Evolutionary conservation across 2,113 vertebrate genomes (phyloP).

Genomic region (Aptenodytes patagonicus): DNA sequence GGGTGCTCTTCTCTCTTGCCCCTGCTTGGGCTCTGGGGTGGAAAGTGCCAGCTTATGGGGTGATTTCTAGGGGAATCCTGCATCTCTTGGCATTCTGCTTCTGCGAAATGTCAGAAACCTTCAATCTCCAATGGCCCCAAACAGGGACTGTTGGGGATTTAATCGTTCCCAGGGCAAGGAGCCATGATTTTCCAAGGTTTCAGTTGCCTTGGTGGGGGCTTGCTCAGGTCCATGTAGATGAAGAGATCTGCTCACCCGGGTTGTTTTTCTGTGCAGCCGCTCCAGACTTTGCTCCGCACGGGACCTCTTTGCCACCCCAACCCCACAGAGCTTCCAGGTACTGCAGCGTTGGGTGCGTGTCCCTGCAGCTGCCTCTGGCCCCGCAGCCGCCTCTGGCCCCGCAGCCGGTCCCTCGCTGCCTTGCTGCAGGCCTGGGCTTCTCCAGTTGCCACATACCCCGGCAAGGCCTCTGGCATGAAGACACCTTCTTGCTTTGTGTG

Average conservation of each 20-base stretch:
- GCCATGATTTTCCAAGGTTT: neutral
- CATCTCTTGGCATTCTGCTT: neutral
- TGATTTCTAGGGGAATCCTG: neutral
- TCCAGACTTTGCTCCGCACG: conserved; percentile 64
- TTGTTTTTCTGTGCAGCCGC: conserved; percentile 71
- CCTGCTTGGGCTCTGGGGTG: neutral
- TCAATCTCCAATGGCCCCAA: neutral
- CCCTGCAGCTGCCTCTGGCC: neutral
- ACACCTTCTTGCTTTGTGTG: neutral
- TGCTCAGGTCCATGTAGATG: neutral
- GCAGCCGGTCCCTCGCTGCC: rapidly evolving
- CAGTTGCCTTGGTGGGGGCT: neutral
- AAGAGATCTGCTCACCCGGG: neutral
- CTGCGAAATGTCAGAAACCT: neutral
- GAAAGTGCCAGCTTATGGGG: neutral
- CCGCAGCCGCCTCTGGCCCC: rapidly evolving
- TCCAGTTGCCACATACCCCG: neutral
- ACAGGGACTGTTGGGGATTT: neutral
- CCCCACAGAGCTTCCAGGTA: conserved; percentile 87
- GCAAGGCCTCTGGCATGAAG: neutral
- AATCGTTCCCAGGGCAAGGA: neutral
- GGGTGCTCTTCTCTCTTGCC: neutral
- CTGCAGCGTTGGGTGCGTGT: rapidly evolving
- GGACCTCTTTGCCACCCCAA: conserved; percentile 70
- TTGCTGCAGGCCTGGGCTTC: neutral